phyloP scores from a whole-genome alignment of 2,888 invertebrate genomes.

The Drosophila paranaensis region DNA sequence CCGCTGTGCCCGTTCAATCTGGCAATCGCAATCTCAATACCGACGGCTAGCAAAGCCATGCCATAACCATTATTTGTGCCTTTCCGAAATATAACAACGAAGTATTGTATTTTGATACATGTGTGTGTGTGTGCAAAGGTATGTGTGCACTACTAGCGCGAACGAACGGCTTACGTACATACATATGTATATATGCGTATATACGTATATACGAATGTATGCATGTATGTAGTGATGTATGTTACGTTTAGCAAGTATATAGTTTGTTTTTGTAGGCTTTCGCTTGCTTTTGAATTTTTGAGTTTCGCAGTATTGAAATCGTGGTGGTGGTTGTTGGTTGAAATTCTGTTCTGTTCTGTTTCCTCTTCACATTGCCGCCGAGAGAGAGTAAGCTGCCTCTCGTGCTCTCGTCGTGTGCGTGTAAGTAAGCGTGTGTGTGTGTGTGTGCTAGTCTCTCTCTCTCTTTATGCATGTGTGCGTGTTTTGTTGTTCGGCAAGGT shows the following conservation, averaged over 20 bases:
- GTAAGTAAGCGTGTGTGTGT: slow-evolving; percentile 19
- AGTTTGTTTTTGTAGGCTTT: slow-evolving; percentile 78
- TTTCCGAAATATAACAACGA: slow-evolving; percentile 76
- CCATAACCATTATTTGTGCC: slow-evolving; percentile 79
- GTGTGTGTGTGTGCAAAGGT: too few relatives aligned
- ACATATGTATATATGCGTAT: neutral
- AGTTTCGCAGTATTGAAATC: slow-evolving; percentile 82
- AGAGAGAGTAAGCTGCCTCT: slow-evolving; percentile 48
- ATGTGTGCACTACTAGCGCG: too few relatives aligned
- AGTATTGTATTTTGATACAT: slow-evolving; percentile 52
- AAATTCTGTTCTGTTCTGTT: slow-evolving; percentile 55
- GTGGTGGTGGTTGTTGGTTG: slow-evolving; percentile 76
- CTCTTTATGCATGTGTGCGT: slow-evolving; percentile 21
- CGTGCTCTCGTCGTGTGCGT: slow-evolving; percentile 19
- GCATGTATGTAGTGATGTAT: slow-evolving; percentile 17
- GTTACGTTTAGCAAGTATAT: slow-evolving; percentile 44
- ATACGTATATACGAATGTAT: slow-evolving; percentile 4
- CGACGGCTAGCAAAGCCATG: slow-evolving; percentile 57
- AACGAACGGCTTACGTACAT: too few relatives aligned
- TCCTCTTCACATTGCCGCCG: slow-evolving; percentile 42
- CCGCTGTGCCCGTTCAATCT: slow-evolving; percentile 56
- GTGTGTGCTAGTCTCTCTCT: too few relatives aligned
- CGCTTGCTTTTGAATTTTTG: slow-evolving; percentile 77
- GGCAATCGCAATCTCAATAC: slow-evolving; percentile 72
- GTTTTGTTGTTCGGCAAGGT: slow-evolving; percentile 62